Evolutionary conservation across 2,888 invertebrate species (phyloP).

Genomic region (Thumatha senex): DNA sequence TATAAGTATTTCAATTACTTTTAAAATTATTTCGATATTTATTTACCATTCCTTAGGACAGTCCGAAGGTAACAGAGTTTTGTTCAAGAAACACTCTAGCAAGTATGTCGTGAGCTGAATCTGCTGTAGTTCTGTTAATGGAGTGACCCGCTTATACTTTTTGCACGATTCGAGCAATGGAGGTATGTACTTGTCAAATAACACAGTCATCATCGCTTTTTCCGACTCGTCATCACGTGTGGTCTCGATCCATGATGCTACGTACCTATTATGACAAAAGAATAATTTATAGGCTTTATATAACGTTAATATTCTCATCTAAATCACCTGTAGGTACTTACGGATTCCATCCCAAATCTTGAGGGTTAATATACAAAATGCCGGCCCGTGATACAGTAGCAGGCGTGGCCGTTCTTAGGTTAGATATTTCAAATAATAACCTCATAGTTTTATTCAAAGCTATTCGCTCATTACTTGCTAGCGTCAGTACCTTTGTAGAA

Average conservation of each 20-base stretch:
- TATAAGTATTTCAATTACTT: neutral
- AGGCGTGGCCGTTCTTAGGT: conserved; percentile 95
- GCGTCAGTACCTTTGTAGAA: conserved; percentile 87
- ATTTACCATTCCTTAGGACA: conserved; percentile 94
- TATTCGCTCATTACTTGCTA: conserved; percentile 97
- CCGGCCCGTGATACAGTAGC: conserved; percentile 98
- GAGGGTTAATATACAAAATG: conserved; percentile 96
- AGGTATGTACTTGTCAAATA: conserved; percentile 97
- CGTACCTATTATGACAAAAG: conserved; percentile 81
- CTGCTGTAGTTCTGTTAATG: conserved; percentile 94
- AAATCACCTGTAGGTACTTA: conserved; percentile 69
- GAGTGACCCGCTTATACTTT: conserved; percentile 94
- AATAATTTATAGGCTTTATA: no score
- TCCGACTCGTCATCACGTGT: conserved; percentile 88
- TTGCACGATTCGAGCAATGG: conserved; percentile 89
- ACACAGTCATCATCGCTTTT: conserved; percentile 90
- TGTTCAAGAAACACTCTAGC: conserved; percentile 92
- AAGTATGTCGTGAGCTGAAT: conserved; percentile 94
- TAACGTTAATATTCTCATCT: no score
- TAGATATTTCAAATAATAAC: conserved; percentile 96
- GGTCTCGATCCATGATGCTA: conserved; percentile 94
- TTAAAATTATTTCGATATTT: no score
- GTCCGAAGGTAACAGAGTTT: conserved; percentile 91
- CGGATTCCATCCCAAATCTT: conserved; percentile 97
- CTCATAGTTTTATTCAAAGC: conserved; percentile 95